phyloP scores from a whole-genome alignment of 1,140 invertebrate genomes.

The Bactericera cockerelli region DNA sequence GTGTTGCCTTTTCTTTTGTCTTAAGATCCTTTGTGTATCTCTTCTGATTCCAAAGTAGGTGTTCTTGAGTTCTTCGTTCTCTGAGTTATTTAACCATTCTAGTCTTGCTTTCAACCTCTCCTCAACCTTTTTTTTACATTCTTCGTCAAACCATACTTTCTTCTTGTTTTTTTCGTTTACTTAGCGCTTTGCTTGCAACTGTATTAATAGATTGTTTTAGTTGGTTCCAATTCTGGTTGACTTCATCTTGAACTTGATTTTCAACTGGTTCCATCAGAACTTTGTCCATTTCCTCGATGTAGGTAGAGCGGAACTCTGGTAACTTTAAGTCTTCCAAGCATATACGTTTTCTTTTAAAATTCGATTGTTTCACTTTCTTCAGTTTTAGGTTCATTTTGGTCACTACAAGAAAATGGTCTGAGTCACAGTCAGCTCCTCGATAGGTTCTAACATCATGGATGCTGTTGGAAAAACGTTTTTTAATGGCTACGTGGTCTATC shows the following conservation, averaged over 20 bases:
- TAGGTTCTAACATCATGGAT: constrained; percentile 13
- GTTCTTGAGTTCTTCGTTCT: not conserved
- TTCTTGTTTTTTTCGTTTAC: constrained; percentile 9
- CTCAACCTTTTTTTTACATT: constrained; percentile 12
- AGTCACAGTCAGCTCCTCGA: constrained; percentile 16
- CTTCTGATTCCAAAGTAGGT: constrained; percentile 4
- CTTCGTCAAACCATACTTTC: constrained; percentile 18
- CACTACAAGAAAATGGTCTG: constrained; percentile 16
- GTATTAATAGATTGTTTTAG: constrained; percentile 4
- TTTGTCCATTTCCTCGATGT: not conserved
- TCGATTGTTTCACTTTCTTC: not conserved
- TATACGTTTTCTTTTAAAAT: not conserved
- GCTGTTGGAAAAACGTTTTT: constrained; percentile 8
- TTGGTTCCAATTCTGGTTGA: not conserved
- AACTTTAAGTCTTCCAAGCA: not conserved
- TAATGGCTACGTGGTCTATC: constrained; percentile 19
- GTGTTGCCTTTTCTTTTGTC: constrained; percentile 13
- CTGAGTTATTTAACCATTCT: constrained; percentile 7
- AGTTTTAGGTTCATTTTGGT: constrained; percentile 13
- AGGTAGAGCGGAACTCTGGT: not conserved
- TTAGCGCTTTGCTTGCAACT: not conserved
- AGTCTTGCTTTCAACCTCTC: constrained; percentile 13
- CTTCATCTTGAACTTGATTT: not conserved
- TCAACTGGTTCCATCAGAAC: not conserved
- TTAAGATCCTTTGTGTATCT: constrained; percentile 7